These are phyloP conservation scores for Drosophila lacertosa DNA, from an alignment of 1,140 invertebrate species.

Conservation along the genomic window DNA sequence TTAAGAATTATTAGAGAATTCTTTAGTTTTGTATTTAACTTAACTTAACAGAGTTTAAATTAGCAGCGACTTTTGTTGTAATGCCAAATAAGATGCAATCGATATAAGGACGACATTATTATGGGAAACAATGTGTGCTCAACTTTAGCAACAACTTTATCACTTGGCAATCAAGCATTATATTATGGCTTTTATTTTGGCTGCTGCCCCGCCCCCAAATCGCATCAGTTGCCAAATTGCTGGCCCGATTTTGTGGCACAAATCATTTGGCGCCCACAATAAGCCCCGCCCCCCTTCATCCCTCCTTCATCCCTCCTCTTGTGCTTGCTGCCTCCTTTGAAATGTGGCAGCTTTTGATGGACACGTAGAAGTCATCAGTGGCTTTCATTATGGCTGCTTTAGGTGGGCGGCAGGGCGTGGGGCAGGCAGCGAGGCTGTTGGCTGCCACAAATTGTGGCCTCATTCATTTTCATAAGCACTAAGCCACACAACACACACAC, in stretches of 20 bases:
- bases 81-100: neutral
- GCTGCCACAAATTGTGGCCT: slow-evolving; percentile 40
- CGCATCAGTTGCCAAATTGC: slow-evolving; percentile 32
- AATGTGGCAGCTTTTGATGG: slow-evolving; percentile 33
- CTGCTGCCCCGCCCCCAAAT: slow-evolving; percentile 2
- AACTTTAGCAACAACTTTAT: slow-evolving; percentile 14
- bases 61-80: neutral
- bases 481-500: slow-evolving; percentile 20
- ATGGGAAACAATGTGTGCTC: neutral
- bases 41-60: no score
- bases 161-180: slow-evolving; percentile 22
- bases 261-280: slow-evolving; percentile 34
- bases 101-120: neutral
- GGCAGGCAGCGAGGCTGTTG: neutral
- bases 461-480: slow-evolving; percentile 52
- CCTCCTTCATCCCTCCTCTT: neutral
- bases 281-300: neutral
- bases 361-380: slow-evolving; percentile 56
- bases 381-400: slow-evolving; percentile 35
- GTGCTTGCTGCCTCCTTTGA: neutral
- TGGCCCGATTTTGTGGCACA: slow-evolving; percentile 25
- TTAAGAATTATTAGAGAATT: no score
- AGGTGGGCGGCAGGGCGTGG: neutral
- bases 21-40: no score
- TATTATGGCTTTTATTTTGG: neutral